Evolutionary conservation across 2,888 invertebrate genomes (phyloP).

Genomic region (Phorcus lineatus): DNA sequence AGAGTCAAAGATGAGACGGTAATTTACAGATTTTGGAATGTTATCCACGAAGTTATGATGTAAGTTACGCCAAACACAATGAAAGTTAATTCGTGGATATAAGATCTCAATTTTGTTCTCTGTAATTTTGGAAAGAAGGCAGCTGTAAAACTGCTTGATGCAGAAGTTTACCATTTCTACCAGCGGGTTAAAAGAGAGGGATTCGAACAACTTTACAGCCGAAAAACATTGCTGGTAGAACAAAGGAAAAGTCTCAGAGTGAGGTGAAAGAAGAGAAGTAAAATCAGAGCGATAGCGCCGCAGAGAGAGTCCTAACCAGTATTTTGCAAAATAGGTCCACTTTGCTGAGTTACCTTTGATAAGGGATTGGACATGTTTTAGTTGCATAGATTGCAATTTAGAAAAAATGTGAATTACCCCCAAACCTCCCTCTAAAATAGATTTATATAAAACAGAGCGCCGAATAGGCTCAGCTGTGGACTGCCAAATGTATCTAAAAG

Average conservation of each 20-base stretch:
- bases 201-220: not conserved
- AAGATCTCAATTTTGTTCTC: not conserved
- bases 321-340: conserved; percentile 33
- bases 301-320: conserved; percentile 32
- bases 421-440: not conserved
- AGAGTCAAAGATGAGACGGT: not conserved
- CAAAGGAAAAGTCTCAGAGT: conserved; percentile 26
- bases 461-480: conserved; percentile 11
- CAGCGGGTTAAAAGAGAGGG: not conserved
- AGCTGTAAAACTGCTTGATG: not conserved
- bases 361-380: conserved; percentile 25
- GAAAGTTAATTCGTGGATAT: not conserved
- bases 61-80: not conserved
- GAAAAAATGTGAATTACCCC: not conserved
- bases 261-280: conserved; percentile 17
- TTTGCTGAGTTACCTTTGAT: conserved; percentile 9
- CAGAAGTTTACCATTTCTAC: not conserved
- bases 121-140: not conserved
- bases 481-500: not conserved
- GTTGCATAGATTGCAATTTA: conserved; percentile 7
- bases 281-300: not conserved
- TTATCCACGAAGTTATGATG: not conserved
- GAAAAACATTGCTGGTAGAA: conserved; percentile 26
- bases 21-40: not conserved
- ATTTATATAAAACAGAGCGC: not conserved